A percentile compares a stretch with the other conserved stretches of the same genome.
phyloP scores from a whole-genome alignment of 2,797 vertebrate genomes.

The Sciurus carolinensis region DNA sequence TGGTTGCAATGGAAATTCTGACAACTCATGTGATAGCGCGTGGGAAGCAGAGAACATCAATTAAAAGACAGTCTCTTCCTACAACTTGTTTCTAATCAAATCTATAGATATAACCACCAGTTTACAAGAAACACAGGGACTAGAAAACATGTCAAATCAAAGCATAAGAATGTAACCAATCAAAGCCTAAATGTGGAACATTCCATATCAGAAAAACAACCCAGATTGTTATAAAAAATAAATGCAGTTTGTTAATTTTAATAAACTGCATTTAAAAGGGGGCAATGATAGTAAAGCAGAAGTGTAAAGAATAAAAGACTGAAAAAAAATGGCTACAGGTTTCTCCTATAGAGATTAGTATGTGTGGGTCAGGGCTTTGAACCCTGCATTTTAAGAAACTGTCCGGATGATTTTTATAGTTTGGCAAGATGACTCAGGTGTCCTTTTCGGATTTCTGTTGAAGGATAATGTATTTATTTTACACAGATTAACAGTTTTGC shows the following conservation, averaged over 20 bases:
- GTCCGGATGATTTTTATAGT: background rate
- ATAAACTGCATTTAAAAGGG: background rate
- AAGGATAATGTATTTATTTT: background rate
- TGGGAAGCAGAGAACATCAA: background rate
- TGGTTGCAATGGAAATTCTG: background rate
- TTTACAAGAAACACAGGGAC: background rate
- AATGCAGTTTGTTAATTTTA: too few relatives aligned
- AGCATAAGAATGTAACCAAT: background rate
- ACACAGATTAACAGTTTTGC: background rate
- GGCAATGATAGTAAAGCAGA: background rate
- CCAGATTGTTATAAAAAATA: background rate
- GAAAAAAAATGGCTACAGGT: background rate
- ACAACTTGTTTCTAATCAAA: background rate
- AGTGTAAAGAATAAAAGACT: background rate
- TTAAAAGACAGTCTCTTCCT: constrained; percentile 17
- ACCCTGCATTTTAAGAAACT: background rate
- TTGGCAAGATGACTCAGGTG: background rate
- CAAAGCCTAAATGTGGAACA: background rate
- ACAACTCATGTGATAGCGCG: background rate
- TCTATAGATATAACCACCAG: background rate
- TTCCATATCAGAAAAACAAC: background rate
- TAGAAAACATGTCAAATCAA: background rate
- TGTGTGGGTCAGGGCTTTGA: background rate
- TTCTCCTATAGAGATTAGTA: background rate
- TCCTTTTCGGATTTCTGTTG: background rate